Percentiles rank a stretch among this genome's conserved stretches.
Evolutionary conservation across 2,888 invertebrate species (phyloP).

Genomic region (Cloeon dipterum): DNA sequence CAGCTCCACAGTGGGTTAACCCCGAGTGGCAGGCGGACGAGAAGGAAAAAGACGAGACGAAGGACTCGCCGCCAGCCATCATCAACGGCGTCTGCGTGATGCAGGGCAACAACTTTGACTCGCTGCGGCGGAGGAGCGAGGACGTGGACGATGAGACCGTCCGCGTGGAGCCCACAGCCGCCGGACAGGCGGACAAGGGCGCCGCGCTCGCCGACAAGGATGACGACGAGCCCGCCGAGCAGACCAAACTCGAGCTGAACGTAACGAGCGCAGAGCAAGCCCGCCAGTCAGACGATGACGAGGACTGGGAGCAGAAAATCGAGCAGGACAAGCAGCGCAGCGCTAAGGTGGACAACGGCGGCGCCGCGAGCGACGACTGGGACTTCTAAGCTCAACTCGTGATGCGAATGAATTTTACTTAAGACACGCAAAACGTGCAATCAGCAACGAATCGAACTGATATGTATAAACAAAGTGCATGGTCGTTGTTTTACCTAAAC

Average conservation of each 20-base stretch:
- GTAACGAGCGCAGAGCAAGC: constrained; percentile 19
- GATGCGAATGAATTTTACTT: constrained; percentile 2
- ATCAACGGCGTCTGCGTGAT: constrained; percentile 87
- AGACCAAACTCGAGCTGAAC: constrained; percentile 13
- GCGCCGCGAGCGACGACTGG: constrained; percentile 9
- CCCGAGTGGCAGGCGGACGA: constrained; percentile 66
- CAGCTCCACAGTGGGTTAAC: constrained; percentile 94
- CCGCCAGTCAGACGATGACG: constrained; percentile 11
- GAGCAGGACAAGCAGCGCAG: constrained; percentile 8
- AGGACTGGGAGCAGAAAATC: constrained; percentile 7
- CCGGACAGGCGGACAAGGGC: constrained; percentile 11
- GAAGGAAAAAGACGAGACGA: constrained; percentile 23
- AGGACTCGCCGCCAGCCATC: constrained; percentile 30
- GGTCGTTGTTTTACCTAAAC: constrained; percentile 4
- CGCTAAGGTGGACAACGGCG: constrained; percentile 9
- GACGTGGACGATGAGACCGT: constrained; percentile 40
- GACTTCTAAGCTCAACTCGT: constrained; percentile 9
- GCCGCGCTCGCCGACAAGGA: constrained; percentile 14
- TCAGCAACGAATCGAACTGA: constrained; percentile 7
- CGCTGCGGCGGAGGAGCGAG: constrained; percentile 7
- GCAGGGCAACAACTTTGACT: constrained; percentile 42
- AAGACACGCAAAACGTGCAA: constrained; percentile 9
- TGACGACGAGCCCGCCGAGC: constrained; percentile 10
- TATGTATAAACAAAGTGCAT: neutral
- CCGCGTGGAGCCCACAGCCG: constrained; percentile 48